These are phyloP conservation scores for Lacerta viridis DNA, from an alignment of 2,797 vertebrate species.

Conservation along the genomic window DNA sequence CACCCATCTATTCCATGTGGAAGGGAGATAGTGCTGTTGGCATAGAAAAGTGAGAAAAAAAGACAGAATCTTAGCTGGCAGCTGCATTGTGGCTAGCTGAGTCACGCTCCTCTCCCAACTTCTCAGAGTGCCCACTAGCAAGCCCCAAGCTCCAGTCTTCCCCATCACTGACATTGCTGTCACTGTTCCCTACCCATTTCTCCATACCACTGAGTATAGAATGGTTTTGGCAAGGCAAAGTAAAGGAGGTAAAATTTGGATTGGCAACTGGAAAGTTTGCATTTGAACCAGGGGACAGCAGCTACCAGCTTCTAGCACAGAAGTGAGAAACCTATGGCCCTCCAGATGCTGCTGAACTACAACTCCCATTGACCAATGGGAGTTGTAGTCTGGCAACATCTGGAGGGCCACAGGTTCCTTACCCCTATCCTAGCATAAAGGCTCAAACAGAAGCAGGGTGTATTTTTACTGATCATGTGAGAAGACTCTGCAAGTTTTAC, in stretches of 20 bases:
- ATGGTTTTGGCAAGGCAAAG: neutral
- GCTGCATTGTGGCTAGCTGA: neutral
- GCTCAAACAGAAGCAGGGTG: neutral
- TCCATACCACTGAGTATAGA: too few relatives aligned
- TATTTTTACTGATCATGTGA: neutral
- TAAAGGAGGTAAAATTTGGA: neutral
- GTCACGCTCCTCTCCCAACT: neutral
- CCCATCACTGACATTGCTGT: neutral
- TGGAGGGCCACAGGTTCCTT: too few relatives aligned
- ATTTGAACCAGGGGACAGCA: neutral
- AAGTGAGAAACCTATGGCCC: too few relatives aligned
- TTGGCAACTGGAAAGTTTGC: neutral
- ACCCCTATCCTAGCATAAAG: neutral
- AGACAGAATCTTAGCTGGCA: neutral
- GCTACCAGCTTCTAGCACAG: too few relatives aligned
- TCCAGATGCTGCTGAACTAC: too few relatives aligned
- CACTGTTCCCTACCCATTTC: neutral
- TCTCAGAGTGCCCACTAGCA: neutral
- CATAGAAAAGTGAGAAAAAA: neutral
- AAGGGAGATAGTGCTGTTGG: neutral
- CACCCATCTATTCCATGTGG: neutral
- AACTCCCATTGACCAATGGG: too few relatives aligned
- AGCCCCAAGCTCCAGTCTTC: neutral
- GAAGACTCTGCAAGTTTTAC: neutral
- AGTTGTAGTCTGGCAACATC: too few relatives aligned